Evolutionary conservation across 2,113 vertebrate genomes (phyloP).

Genomic region (Pungitius pungitius): DNA sequence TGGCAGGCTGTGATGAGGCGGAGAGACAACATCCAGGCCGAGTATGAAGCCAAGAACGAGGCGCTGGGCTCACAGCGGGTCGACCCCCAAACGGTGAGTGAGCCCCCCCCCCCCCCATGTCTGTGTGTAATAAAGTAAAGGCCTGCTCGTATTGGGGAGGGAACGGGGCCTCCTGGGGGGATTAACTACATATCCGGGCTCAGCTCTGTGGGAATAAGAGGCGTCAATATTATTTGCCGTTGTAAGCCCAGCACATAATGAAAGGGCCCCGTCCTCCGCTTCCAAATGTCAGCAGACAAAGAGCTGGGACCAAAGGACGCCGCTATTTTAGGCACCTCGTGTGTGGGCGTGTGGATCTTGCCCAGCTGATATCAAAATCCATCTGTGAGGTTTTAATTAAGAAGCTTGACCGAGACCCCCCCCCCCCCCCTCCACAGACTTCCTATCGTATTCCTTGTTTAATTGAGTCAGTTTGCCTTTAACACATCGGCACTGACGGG

Average conservation of each 20-base stretch:
- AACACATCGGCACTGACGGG: slow-evolving; percentile 39
- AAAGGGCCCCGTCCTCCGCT: slow-evolving; percentile 55
- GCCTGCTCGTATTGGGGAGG: slow-evolving; percentile 48
- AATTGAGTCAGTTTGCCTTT: slow-evolving; percentile 19
- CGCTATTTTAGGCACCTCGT: slow-evolving; percentile 24
- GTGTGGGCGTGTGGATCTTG: neutral
- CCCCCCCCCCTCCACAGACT: slow-evolving; percentile 19
- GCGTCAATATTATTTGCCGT: slow-evolving; percentile 69
- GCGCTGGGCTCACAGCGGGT: slow-evolving; percentile 82
- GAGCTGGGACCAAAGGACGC: slow-evolving; percentile 32
- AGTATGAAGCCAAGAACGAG: slow-evolving; percentile 89
- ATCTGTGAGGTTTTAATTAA: slow-evolving; percentile 54
- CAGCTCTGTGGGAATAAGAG: slow-evolving; percentile 53
- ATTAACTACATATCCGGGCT: slow-evolving; percentile 71
- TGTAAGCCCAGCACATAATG: slow-evolving; percentile 57
- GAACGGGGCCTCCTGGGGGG: slow-evolving; percentile 50
- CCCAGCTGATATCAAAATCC: slow-evolving; percentile 24
- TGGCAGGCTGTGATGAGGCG: slow-evolving; percentile 89
- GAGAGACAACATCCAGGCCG: slow-evolving; percentile 93
- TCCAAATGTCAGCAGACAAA: slow-evolving; percentile 63
- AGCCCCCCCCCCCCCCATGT: slow-evolving; percentile 11
- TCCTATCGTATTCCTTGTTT: slow-evolving; percentile 15
- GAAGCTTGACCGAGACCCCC: slow-evolving; percentile 11
- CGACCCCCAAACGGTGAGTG: slow-evolving; percentile 87
- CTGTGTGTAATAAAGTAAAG: slow-evolving; percentile 67